Base-by-base conservation (phyloP, 2,888 invertebrate genomes). In the Nymphalis c-album region DNA sequence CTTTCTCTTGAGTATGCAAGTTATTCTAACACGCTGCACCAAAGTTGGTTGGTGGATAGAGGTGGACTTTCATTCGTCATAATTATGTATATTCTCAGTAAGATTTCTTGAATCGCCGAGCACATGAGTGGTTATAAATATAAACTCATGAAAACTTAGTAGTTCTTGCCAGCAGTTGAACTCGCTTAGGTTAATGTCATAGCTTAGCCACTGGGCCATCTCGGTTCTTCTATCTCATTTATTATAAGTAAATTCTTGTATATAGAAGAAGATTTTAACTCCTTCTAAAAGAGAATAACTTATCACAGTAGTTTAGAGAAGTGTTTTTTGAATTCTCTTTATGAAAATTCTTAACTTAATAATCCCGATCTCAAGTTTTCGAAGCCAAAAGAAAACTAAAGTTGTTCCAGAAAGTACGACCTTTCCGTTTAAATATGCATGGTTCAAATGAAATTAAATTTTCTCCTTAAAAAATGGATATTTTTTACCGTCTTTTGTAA, bases 311-410 rank as follows among this genome's bases (percentile, higher is more conserved):
- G 78, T 80, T 81, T 76, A 74, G 73, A 77, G 80, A 81, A 83
- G 83, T 83, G 79, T 78, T 77, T 68, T 81, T 78, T 74, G 81
- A 81, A 82, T 84, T 71, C 69, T 65, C 65, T 64, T 68, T 66
- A 70, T 76, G 75, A 81, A 78, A 83, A 81, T 78, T 68, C 77
- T 72, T 26, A 85, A 86, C 82, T 85, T 85, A 80, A 81, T 84
- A 83, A 86, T 86, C 85, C 84, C 77, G 80, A 84, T 86, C 75
- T 76, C 67, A 86, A 85, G 79, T 86, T 87, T 81, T 73, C 75
- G 73, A 76, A 77, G 74, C 76, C 75, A 77, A 79, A 75, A 78
- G 75, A 75, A 83, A 84, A 83, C 82, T 84, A 80, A 80, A 83
- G 80, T 72, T 59, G 20, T 22, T 60, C 46, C 48, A 63, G 63